These are phyloP conservation scores for Drosophila koepferae DNA, from an alignment of 2,888 invertebrate genomes.

Conservation along the genomic window DNA sequence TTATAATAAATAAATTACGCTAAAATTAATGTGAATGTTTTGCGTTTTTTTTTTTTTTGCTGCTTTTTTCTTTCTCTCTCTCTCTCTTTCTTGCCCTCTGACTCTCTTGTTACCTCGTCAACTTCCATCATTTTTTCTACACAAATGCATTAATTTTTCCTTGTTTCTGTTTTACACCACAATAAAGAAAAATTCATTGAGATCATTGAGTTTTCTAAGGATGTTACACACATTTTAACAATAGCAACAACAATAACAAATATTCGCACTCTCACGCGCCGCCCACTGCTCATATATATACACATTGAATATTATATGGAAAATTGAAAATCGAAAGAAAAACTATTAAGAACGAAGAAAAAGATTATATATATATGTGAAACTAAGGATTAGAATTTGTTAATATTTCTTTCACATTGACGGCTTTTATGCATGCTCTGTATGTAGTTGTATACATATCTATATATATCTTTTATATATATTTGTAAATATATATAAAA, in stretches of 20 bases:
- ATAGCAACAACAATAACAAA: slow-evolving; percentile 34
- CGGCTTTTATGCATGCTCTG: slow-evolving; percentile 29
- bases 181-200: slow-evolving; percentile 79
- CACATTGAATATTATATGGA: slow-evolving; percentile 13
- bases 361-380: slow-evolving; percentile 13
- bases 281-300: not conserved
- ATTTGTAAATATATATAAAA: slow-evolving; percentile 33
- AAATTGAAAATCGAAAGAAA: slow-evolving; percentile 22
- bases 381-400: slow-evolving; percentile 48
- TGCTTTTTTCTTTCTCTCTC: slow-evolving; percentile 17
- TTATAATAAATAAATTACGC: slow-evolving; percentile 64
- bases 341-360: slow-evolving; percentile 21
- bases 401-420: slow-evolving; percentile 45
- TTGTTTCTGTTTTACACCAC: slow-evolving; percentile 46
- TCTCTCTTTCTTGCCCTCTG: slow-evolving; percentile 25
- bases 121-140: slow-evolving; percentile 37
- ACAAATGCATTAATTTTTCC: slow-evolving; percentile 72
- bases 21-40: slow-evolving; percentile 78
- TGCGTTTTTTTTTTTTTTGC: slow-evolving; percentile 31
- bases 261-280: slow-evolving; percentile 54
- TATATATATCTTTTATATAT: slow-evolving; percentile 24
- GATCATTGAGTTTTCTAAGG: slow-evolving; percentile 78
- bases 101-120: slow-evolving; percentile 5
- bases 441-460: slow-evolving; percentile 17
- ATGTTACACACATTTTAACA: slow-evolving; percentile 60